Evolutionary conservation across 1,140 invertebrate species (phyloP).

Genomic region (Dendroctonus valens): DNA sequence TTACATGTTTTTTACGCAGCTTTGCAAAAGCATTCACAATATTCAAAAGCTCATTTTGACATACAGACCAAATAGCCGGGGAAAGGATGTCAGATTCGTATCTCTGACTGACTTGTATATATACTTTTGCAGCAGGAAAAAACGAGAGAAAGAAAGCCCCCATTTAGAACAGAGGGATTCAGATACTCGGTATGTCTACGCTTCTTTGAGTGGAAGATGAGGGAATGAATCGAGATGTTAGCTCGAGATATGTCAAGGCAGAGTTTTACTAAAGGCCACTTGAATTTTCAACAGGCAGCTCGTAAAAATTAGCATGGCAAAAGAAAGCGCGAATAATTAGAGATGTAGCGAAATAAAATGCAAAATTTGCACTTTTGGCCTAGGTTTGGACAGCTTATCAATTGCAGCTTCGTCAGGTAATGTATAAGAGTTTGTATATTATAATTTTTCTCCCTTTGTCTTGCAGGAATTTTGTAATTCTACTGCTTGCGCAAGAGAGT

Average conservation of each 20-base stretch:
- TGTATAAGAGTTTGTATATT: no score
- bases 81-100: slow-evolving; percentile 16
- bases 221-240: slow-evolving; percentile 6
- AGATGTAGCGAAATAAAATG: no score
- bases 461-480: no score
- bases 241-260: slow-evolving; percentile 1
- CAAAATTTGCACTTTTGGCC: no score
- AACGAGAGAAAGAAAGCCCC: neutral
- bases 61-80: neutral
- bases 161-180: slow-evolving; percentile 12
- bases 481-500: no score
- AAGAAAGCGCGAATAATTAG: no score
- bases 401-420: no score
- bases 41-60: neutral
- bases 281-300: neutral
- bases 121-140: slow-evolving; percentile 4
- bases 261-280: slow-evolving; percentile 2
- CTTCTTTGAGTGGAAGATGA: slow-evolving; percentile 9
- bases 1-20: no score
- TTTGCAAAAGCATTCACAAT: no score
- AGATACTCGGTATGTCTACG: slow-evolving; percentile 4
- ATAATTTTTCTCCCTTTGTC: no score
- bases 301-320: no score
- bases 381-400: no score
- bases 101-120: slow-evolving; percentile 8